Conservation (phyloP, 2,888 invertebrate species). For the Cephonodes hylas region DNA sequence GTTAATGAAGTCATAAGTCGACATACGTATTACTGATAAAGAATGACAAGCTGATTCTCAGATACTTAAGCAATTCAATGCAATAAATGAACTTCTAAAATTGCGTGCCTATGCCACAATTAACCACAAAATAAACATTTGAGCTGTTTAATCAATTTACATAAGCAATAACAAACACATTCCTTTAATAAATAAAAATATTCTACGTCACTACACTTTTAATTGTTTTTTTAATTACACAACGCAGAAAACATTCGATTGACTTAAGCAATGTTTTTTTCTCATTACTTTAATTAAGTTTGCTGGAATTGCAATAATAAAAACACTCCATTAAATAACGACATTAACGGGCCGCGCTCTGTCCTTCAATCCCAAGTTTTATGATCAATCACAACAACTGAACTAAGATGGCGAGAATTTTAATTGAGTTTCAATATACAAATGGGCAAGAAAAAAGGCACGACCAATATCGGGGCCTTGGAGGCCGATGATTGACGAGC, state of each 20-base stretch:
- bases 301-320: slow-evolving; percentile 19
- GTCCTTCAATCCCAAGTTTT: slow-evolving; percentile 20
- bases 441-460: slow-evolving; percentile 54
- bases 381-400: slow-evolving; percentile 24
- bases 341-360: slow-evolving; percentile 22
- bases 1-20: no score
- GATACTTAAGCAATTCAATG: no score
- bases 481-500: slow-evolving; percentile 67
- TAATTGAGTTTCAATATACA: slow-evolving; percentile 64
- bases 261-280: not conserved
- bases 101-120: no score
- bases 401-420: slow-evolving; percentile 42
- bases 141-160: not conserved
- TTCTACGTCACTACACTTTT: not conserved
- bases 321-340: slow-evolving; percentile 23
- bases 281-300: slow-evolving; percentile 19
- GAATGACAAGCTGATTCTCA: no score
- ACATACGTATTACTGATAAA: no score
- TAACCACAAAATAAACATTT: no score
- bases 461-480: slow-evolving; percentile 45
- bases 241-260: not conserved
- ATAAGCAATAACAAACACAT: not conserved
- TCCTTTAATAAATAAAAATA: not conserved
- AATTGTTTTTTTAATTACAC: not conserved
- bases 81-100: no score